Evolutionary conservation across 2,113 vertebrate species (phyloP).

Genomic region (Bothrops jararaca): DNA sequence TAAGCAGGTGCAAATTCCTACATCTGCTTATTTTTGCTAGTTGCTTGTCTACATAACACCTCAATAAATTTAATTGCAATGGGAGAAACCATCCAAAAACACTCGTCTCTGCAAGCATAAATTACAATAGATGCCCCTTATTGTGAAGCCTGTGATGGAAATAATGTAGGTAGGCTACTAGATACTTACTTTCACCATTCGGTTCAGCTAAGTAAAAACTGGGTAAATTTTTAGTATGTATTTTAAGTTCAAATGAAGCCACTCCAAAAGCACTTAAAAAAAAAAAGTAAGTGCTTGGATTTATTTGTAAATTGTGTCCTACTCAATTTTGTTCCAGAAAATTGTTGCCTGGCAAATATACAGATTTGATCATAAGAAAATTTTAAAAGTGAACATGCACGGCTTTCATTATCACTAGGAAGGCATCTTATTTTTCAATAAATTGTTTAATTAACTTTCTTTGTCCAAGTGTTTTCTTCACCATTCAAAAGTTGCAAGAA

Average conservation of each 20-base stretch:
- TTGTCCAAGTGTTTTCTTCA: conserved; percentile 10
- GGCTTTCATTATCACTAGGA: conserved; percentile 80
- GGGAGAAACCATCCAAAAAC: not conserved
- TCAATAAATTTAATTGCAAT: not conserved
- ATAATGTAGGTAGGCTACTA: not conserved
- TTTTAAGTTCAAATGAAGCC: not conserved
- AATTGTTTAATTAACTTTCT: conserved; percentile 79
- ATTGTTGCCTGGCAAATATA: conserved; percentile 46
- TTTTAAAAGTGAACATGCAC: conserved; percentile 60
- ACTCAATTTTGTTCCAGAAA: conserved; percentile 62
- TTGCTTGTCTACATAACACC: not conserved
- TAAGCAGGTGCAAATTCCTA: not conserved
- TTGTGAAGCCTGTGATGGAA: not conserved
- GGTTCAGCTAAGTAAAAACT: not conserved
- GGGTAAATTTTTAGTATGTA: not conserved
- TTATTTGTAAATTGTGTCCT: conserved; percentile 54
- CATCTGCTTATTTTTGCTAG: not conserved
- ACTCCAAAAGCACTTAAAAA: conserved; percentile 9
- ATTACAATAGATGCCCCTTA: not conserved
- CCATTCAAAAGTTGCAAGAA: not conserved
- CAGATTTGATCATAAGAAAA: conserved; percentile 40
- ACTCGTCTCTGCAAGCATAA: not conserved
- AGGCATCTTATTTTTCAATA: conserved; percentile 98
- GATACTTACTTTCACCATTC: not conserved
- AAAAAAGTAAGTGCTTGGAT: conserved; percentile 9